Conservation (phyloP, 1,140 invertebrate species). For the Chymomyza costata region DNA sequence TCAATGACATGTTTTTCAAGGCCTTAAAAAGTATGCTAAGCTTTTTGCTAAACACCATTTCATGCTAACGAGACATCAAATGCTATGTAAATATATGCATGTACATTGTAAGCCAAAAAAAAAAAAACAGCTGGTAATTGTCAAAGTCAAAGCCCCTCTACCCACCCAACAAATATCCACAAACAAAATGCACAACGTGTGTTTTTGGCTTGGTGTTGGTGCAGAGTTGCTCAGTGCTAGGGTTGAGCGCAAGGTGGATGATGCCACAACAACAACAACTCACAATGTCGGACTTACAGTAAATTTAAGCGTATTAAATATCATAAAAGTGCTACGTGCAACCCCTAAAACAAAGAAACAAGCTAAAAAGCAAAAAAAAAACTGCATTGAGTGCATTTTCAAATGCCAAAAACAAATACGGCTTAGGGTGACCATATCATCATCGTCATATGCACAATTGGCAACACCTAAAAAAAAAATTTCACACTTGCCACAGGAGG, state of each 20-base stretch:
- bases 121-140: conserved; percentile 41
- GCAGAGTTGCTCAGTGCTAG: conserved; percentile 3
- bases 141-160: conserved; percentile 39
- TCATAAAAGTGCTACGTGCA: conserved; percentile 31
- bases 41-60: too few relatives aligned
- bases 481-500: conserved; percentile 45
- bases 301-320: conserved; percentile 46
- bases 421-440: conserved; percentile 32
- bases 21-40: conserved; percentile 54
- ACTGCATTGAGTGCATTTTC: conserved; percentile 56
- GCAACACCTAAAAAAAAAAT: conserved; percentile 36
- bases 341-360: conserved; percentile 48
- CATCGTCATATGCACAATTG: conserved; percentile 43
- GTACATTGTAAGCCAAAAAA: conserved; percentile 15
- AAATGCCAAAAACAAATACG: conserved; percentile 1
- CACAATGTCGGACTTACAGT: too few relatives aligned
- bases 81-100: conserved; percentile 40
- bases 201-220: conserved; percentile 27
- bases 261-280: conserved; percentile 17
- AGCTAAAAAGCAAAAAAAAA: conserved; percentile 25
- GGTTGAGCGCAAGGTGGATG: conserved; percentile 67
- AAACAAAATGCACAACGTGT: conserved; percentile 19
- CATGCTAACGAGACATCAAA: background rate
- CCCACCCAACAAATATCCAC: conserved; percentile 10
- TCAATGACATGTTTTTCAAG: conserved; percentile 21